Percentiles rank a stretch among this genome's conserved stretches.
Evolutionary conservation across 2,113 vertebrate genomes (phyloP).

Genomic region (Conger conger): DNA sequence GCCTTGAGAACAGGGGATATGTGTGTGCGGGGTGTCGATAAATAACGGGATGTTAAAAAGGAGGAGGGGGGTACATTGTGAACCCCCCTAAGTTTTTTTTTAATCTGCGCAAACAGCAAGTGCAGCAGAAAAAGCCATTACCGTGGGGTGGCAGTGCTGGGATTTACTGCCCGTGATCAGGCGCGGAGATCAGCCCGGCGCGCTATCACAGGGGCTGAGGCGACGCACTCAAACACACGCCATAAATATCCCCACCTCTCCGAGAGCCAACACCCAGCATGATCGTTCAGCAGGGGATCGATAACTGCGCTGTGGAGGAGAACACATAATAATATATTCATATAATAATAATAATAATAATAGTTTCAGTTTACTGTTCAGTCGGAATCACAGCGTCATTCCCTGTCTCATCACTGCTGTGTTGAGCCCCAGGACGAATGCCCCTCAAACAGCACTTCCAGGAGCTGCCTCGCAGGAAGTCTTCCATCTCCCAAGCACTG

Average conservation of each 20-base stretch:
- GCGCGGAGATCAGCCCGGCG: neutral
- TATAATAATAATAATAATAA: neutral
- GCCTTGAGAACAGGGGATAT: neutral
- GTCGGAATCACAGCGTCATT: no score
- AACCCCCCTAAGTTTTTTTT: neutral
- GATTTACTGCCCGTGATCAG: conserved; percentile 1
- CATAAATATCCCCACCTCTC: neutral
- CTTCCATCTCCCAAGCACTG: no score
- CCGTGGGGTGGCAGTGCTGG: neutral
- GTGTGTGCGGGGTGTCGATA: neutral
- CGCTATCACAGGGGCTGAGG: neutral
- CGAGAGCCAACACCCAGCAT: neutral
- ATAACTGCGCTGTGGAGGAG: neutral
- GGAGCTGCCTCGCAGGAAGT: no score
- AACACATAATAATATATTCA: neutral
- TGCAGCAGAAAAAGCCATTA: neutral
- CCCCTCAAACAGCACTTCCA: no score
- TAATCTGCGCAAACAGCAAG: neutral
- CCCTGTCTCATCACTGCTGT: no score
- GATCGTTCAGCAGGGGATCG: neutral
- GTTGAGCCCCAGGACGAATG: no score
- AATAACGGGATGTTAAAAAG: conserved; percentile 11
- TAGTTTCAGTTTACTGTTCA: no score
- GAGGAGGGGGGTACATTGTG: neutral
- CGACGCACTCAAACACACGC: neutral